Evolutionary conservation across 2,113 vertebrate species (phyloP), one percentile per base, ranked within the genome.

Genomic region (Rhabdomys dilectus): DNA sequence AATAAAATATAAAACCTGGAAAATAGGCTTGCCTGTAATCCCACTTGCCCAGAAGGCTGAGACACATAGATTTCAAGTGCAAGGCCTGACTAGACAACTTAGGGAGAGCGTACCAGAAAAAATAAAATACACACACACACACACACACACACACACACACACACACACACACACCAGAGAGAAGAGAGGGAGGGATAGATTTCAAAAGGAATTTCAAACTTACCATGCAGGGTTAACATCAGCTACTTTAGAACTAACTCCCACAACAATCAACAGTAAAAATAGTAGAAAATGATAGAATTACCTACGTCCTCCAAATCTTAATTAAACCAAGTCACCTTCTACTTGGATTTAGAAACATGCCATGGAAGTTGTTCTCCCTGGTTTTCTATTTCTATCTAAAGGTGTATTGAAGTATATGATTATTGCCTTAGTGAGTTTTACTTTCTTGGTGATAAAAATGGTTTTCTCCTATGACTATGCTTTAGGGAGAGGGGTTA

Each of bases 391-490:
- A 70, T 48, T 89, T 94, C 66, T 84, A 89, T 75, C 45, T 78
- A 58, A 93, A 64, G 78, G 31, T 77, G 9, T 36, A 60, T 4
- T 66, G 53, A 94, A 60, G 7, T 53, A 3, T 56, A 29, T 48
- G 36, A 34, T 73, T 39, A 15, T 76, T 60, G 85, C 15, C 51
- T n/a, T 80, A 91, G 31, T 21, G 62, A 66, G 4, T 85, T 86
- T 94, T 70, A 75, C 31, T 45, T 91, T 94, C 45, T 91, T 48
- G 45, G 58, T 48, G 9, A 56, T 58, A 88, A 93, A 94, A 96
- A 64, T 75, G 3, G 0, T n/a, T 90, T 94, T 34, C 64, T 73
- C 12, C 1, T 22, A 51, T 48, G 4, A 76, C 24, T 64, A 48
- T 73, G 9, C 13, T 81, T 12, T 68, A 13, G 17, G 42, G n/a